phyloP scores from a whole-genome alignment of 1,140 invertebrate species.

The Brachionus sp. region DNA sequence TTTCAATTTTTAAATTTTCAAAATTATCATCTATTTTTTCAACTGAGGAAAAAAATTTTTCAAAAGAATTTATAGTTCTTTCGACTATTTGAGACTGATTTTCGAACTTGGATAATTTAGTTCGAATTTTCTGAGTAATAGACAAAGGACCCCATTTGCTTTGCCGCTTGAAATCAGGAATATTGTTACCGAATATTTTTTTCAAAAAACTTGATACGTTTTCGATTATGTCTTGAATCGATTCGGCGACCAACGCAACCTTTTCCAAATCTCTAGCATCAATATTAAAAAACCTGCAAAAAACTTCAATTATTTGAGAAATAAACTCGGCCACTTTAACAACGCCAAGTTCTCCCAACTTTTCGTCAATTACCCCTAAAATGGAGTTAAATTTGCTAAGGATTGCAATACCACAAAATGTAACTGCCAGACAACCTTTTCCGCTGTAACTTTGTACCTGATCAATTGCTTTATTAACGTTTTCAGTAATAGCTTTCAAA shows the following conservation, averaged over 20 bases:
- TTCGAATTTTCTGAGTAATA: conserved; percentile 1
- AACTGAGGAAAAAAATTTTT: conserved; percentile 20
- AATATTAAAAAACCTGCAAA: conserved; percentile 42
- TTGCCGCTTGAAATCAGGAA: background rate
- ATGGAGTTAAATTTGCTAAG: conserved; percentile 33
- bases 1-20: conserved; percentile 32
- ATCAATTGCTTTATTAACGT: conserved; percentile 24
- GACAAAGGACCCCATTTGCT: conserved; percentile 37
- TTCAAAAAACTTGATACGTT: background rate
- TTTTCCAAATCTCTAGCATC: conserved; percentile 4
- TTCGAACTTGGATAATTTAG: conserved; percentile 40
- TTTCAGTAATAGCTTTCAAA: conserved; percentile 26
- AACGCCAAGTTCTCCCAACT: conserved; percentile 37
- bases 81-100: conserved; percentile 28
- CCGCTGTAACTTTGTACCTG: background rate
- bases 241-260: background rate
- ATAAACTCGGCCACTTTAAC: conserved; percentile 34
- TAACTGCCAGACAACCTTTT: background rate
- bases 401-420: conserved; percentile 13
- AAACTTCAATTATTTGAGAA: conserved; percentile 33
- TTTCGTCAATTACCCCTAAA: background rate
- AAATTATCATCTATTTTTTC: conserved; percentile 45
- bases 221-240: conserved; percentile 2
- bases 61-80: conserved; percentile 26
- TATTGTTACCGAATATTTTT: background rate